phyloP scores from a whole-genome alignment of 2,797 vertebrate species.

The Erethizon dorsatum region DNA sequence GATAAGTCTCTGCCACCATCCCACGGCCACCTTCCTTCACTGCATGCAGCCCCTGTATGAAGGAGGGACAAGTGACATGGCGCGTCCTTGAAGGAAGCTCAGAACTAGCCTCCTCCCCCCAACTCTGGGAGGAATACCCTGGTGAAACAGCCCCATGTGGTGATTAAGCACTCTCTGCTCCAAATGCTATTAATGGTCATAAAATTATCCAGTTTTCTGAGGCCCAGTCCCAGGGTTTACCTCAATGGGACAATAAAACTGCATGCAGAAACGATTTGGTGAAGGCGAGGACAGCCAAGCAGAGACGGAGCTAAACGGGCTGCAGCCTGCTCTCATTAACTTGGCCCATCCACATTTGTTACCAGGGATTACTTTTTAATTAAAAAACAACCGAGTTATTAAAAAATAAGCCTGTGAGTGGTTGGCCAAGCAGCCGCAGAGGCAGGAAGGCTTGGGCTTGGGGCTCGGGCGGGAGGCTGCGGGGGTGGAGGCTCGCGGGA shows the following conservation, averaged over 20 bases:
- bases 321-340: constrained; percentile 84
- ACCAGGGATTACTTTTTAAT: constrained; percentile 86
- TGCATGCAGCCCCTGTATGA: not conserved
- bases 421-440: constrained; percentile 41
- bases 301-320: constrained; percentile 62
- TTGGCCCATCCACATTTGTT: constrained; percentile 79
- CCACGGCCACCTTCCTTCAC: not conserved
- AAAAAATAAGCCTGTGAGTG: constrained; percentile 74
- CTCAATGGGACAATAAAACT: constrained; percentile 81
- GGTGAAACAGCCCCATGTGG: not conserved
- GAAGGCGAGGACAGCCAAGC: constrained; percentile 68
- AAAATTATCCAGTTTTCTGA: constrained; percentile 84
- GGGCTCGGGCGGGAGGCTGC: not conserved
- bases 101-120: not conserved
- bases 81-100: not conserved
- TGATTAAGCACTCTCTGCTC: constrained; percentile 71
- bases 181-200: constrained; percentile 84
- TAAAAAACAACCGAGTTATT: constrained; percentile 84
- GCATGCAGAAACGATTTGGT: constrained; percentile 75
- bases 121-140: constrained; percentile 62
- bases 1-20: not conserved
- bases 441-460: not conserved
- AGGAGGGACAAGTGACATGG: not conserved
- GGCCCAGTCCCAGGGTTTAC: constrained; percentile 75
- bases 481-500: not conserved